Evolutionary conservation across 2,888 invertebrate genomes (phyloP), one percentile per base, ranked within the genome.

Genomic region (Liodrosophila aerea): DNA sequence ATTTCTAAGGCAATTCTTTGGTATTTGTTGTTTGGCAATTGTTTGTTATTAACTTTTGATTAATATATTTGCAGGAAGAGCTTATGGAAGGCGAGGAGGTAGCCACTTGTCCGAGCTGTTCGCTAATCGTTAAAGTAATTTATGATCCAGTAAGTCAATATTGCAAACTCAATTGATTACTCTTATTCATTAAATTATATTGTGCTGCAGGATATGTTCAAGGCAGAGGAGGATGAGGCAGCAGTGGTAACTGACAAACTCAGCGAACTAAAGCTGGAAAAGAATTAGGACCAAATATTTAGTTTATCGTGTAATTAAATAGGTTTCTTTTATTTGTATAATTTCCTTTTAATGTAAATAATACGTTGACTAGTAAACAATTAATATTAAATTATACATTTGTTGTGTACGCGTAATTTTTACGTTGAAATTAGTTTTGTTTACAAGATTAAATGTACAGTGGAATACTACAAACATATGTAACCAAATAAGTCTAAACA

Each of bases 41-140:
- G 30, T 41, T 30, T 49, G 46, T 15, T 33, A 44, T 62, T 16
- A 1, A 15, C 5, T 5, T 7, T 40, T 43, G 46, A 9, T 37
- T 13, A 16, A 11, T 41, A 12, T 27, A 18, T 7, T 27, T 27
- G 7, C 87, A 97, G 97, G 97, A 96, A 73, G 98, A 99, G 87
- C 90, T 99, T 46, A 92, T 94, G 67, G 94, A 93, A 71, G 99
- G 99, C 2, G 98, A 98, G 91, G 98, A 98, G 89, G 94, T 97
- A 15, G 99, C 99, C 0, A 97, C 96, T 49, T 99, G 99, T 90
- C 99, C 99, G 0, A 98, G 98, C 86, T 99, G 99, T 90, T 99
- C 99, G 0, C 92, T 99, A 5, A 93, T 99, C 36, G 93, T 99
- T 22, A 97, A 96, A 93, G 97, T 99, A 15, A 98, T 99, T 74